Base-by-base conservation (phyloP, 2,797 vertebrate species). In the Novumbra hubbsi region DNA sequence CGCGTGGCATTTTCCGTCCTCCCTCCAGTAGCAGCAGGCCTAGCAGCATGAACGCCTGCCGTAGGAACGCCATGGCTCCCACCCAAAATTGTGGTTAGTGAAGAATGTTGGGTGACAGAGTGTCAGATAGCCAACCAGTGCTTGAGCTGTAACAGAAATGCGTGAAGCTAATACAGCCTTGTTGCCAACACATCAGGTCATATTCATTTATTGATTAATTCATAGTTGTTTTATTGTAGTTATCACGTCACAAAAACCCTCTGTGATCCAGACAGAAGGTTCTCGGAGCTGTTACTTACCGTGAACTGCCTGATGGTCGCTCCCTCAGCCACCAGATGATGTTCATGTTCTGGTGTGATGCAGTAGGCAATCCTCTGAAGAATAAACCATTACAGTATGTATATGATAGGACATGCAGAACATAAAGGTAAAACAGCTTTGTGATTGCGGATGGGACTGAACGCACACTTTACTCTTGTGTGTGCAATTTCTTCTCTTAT, bases 121-220 rank as follows among this genome's bases (percentile, higher is more conserved):
- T 32, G 76, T 98, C 95, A 98, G 90, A 99, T 96, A 84, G 96
- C 92, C 91, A 98, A 83, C 97, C 97, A 99, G 83, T 98, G 97
- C 8, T 86, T 94, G 80, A 97, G 91, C 97, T 99, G 94, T n/a
- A 89, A 88, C 49, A 85, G 50, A 83, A 81, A 75, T 66, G 1
- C 5, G n/a, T 27, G 55, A 3, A 21, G 4, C 32, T 30, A 12
- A 27, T 48, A 64, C 9, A 30, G 60, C 21, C 19, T 48, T 34
- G 57, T 27, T 49, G 28, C 66, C 21, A 3, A 41, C 55, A 3
- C 21, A 63, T 64, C 34, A 66, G 52, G 19, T 6, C 24, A 28
- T 67, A 64, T 52, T 8, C 17, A 52, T 52, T 52, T n/a, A n/a
- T 52, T 2, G 19, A 38, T 38, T 38, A 4, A 6, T 38, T 38